phyloP scores from a whole-genome alignment of 2,113 vertebrate species.

The Nothoprocta perdicaria region DNA sequence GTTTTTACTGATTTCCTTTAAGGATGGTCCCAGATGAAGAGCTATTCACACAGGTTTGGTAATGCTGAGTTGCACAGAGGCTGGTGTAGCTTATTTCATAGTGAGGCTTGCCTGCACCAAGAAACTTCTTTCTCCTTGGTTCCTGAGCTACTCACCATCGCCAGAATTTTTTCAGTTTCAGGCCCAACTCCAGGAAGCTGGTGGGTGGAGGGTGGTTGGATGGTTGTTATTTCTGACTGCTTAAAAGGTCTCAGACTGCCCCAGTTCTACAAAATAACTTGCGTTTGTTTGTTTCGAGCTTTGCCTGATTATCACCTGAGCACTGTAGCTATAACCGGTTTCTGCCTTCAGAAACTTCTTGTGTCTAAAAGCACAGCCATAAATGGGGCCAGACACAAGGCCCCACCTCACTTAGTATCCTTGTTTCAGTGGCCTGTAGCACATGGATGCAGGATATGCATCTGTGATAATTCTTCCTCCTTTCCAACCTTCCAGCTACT shows the following conservation, averaged over 20 bases:
- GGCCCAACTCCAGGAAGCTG: neutral
- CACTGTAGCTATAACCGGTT: neutral
- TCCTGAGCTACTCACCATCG: neutral
- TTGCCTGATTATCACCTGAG: neutral
- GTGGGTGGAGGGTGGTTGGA: neutral
- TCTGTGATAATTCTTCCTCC: neutral
- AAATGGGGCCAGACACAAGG: neutral
- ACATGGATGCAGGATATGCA: neutral
- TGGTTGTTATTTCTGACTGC: neutral
- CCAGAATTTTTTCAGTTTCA: neutral
- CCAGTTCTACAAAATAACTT: neutral
- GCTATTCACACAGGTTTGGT: neutral
- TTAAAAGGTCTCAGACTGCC: neutral
- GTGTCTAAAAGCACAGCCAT: neutral
- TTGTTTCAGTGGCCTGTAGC: neutral
- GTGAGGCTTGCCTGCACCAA: neutral
- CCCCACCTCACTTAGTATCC: neutral
- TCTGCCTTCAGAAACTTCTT: neutral
- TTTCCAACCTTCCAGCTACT: neutral
- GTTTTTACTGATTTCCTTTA: neutral
- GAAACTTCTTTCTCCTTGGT: neutral
- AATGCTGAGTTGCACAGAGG: fast-evolving
- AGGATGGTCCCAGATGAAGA: neutral
- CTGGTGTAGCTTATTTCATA: neutral
- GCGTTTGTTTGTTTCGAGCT: neutral